Percentiles rank a stretch among this genome's conserved stretches.
These are phyloP conservation scores for Albula glossodonta DNA, from an alignment of 2,113 vertebrate genomes.

Conservation along the genomic window DNA sequence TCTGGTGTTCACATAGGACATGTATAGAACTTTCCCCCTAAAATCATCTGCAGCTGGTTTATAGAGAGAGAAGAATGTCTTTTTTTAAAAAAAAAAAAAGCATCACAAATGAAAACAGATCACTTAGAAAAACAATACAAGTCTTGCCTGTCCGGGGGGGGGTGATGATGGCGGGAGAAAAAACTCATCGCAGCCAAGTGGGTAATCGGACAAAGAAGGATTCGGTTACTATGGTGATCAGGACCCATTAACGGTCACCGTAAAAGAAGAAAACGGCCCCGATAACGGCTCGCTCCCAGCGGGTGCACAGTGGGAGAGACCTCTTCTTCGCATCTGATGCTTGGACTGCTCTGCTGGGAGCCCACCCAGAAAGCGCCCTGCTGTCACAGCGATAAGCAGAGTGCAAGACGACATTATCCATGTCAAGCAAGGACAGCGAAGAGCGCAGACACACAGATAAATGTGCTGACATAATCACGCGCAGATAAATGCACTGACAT, in stretches of 20 bases:
- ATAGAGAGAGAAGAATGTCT: too few relatives aligned
- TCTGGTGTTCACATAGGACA: background rate
- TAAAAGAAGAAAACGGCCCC: background rate
- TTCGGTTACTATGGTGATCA: background rate
- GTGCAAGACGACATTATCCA: slow-evolving; percentile 7
- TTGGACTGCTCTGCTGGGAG: background rate
- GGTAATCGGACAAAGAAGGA: background rate
- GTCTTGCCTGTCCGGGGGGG: background rate
- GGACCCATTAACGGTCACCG: background rate
- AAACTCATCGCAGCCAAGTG: background rate
- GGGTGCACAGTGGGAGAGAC: background rate
- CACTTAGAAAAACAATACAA: background rate
- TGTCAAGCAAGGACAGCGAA: background rate
- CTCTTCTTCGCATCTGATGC: background rate
- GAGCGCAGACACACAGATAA: background rate
- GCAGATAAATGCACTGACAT: background rate
- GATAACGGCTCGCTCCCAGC: background rate
- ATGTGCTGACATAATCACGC: background rate
- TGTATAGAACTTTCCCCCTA: background rate
- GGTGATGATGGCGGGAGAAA: background rate
- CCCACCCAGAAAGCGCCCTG: background rate
- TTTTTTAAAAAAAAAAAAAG: background rate
- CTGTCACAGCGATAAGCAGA: slow-evolving; percentile 18
- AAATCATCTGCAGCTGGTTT: background rate
- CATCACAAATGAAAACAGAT: background rate